Base-by-base conservation (phyloP, 2,888 invertebrate genomes). In the Serripes groenlandicus region DNA sequence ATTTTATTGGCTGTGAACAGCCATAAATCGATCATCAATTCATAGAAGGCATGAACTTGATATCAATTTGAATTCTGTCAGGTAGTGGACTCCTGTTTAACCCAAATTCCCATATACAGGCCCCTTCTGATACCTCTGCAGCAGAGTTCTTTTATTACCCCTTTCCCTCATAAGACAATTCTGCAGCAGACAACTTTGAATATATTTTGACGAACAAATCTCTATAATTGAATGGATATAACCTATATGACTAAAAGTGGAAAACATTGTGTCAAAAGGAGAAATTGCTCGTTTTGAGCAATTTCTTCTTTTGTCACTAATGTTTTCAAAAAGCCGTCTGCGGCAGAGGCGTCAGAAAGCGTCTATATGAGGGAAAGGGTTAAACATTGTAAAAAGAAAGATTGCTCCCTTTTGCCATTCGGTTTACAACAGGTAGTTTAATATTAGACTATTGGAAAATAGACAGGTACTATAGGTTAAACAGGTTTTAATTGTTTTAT, bases 1-100 rank as follows among this genome's bases (percentile, higher is more conserved):
- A 15, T 34, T 62, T 62, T 62, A 62, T 62, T 34, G 62, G 28
- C 34, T 62, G 62, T 21, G 11, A 62, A 62, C 1, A n/a, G 62
- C 62, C 15, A 62, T 62, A 32, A 34, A 62, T 32, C 32, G 34
- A 62, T 62, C 32, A 18, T 32, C 34, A 62, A 34, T 62, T 62
- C 23, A 58, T 28, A 58, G 26, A 58, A n/a, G n/a, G n/a, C n/a
- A n/a, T n/a, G n/a, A n/a, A n/a, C n/a, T n/a, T n/a, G n/a, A n/a
- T n/a, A n/a, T n/a, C n/a, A n/a, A n/a, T n/a, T n/a, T n/a, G n/a
- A n/a, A n/a, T n/a, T n/a, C n/a, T n/a, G n/a, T n/a, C n/a, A n/a
- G n/a, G n/a, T n/a, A n/a, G n/a, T n/a, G n/a, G 21, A 49, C 49
- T 21, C 49, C 21, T 49, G 15, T 21, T 49, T 5, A 5, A 21